Conservation (phyloP, 2,888 invertebrate genomes). For the Anticlea derivata region DNA sequence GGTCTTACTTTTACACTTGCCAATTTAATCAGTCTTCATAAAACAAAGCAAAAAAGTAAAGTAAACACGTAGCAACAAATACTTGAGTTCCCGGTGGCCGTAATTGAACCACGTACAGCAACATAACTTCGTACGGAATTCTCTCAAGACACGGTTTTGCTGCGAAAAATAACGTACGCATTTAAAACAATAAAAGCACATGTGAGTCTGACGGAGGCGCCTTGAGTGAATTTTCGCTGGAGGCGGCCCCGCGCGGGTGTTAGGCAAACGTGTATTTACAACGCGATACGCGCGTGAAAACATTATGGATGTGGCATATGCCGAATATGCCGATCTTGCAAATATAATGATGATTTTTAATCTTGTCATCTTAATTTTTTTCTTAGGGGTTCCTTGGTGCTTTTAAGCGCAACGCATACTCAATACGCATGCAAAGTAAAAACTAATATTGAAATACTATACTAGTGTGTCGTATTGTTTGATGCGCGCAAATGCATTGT, state of each 20-base stretch:
- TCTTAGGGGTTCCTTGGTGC: no score
- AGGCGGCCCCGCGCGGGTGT: constrained; percentile 41
- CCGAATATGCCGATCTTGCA: no score
- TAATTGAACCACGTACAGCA: constrained; percentile 64
- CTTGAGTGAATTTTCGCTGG: constrained; percentile 71
- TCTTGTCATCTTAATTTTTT: no score
- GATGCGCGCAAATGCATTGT: no score
- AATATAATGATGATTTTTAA: no score
- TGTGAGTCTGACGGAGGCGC: constrained; percentile 62
- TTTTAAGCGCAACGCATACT: no score
- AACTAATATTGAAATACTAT: no score
- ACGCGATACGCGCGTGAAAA: constrained; percentile 25
- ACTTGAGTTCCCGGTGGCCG: constrained; percentile 46
- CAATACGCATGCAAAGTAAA: no score
- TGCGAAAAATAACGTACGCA: constrained; percentile 72
- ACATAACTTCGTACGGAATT: constrained; percentile 62
- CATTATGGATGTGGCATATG: constrained; percentile 47
- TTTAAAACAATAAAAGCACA: constrained; percentile 78
- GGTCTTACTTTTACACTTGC: neutral
- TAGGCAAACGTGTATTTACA: constrained; percentile 48
- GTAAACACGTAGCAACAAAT: constrained; percentile 40
- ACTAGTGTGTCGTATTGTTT: no score
- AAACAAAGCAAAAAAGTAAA: constrained; percentile 36
- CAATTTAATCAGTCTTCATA: constrained; percentile 27
- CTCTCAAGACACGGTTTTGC: constrained; percentile 53